Percentiles rank a stretch among this genome's conserved stretches.
phyloP scores from a whole-genome alignment of 2,113 vertebrate species.

The human region GRCh38 chr4:11865001-11865500 shows the following conservation, averaged over 20 bases:
- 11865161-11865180: background rate
- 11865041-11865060: conserved; percentile 61
- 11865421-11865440: background rate
- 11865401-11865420: background rate
- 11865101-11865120: background rate
- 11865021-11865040: conserved; percentile 29
- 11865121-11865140: background rate
- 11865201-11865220: background rate
- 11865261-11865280: background rate
- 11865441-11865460: background rate
- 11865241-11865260: background rate
- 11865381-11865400: background rate
- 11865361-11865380: background rate
- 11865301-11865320: background rate
- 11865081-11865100: background rate
- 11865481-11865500: background rate
- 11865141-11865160: background rate
- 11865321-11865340: background rate
- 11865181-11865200: fast-evolving
- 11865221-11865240: background rate
- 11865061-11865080: background rate
- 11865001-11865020: conserved; percentile 27
- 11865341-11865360: background rate
- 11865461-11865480: background rate
- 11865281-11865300: background rate